Evolutionary conservation across 2,888 invertebrate species (phyloP).

Genomic region (Cephonodes hylas): DNA sequence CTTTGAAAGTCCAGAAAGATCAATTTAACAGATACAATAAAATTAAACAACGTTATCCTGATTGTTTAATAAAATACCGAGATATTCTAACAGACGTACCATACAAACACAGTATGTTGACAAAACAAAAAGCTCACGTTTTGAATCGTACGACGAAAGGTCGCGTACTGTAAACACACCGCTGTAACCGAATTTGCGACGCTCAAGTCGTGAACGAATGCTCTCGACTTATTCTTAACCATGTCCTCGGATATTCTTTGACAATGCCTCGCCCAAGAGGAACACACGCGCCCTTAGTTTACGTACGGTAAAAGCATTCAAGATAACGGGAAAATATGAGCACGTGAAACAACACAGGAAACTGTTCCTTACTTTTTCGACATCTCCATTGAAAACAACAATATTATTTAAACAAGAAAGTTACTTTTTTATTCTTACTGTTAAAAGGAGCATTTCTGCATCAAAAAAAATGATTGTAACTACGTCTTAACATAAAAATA

Average conservation of each 20-base stretch:
- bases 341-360: not conserved
- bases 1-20: no score
- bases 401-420: not conserved
- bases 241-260: slow-evolving; percentile 27
- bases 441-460: no score
- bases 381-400: not conserved
- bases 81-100: not conserved
- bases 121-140: slow-evolving; percentile 8
- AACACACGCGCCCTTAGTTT: slow-evolving; percentile 1
- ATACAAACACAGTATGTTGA: slow-evolving; percentile 1
- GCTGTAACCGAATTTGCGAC: slow-evolving; percentile 32
- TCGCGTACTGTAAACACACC: slow-evolving; percentile 33
- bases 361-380: not conserved
- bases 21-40: no score
- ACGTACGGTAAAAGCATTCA: not conserved
- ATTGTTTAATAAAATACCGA: not conserved
- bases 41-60: no score
- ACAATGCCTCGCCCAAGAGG: slow-evolving; percentile 27
- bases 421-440: no score
- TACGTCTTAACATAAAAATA: no score
- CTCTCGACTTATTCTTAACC: slow-evolving; percentile 28
- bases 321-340: not conserved
- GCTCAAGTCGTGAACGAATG: slow-evolving; percentile 31
- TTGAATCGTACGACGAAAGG: slow-evolving; percentile 23
- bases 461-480: no score